Evolutionary conservation across 2,888 invertebrate species (phyloP).

Genomic region (Hirtodrosophila alboralis): DNA sequence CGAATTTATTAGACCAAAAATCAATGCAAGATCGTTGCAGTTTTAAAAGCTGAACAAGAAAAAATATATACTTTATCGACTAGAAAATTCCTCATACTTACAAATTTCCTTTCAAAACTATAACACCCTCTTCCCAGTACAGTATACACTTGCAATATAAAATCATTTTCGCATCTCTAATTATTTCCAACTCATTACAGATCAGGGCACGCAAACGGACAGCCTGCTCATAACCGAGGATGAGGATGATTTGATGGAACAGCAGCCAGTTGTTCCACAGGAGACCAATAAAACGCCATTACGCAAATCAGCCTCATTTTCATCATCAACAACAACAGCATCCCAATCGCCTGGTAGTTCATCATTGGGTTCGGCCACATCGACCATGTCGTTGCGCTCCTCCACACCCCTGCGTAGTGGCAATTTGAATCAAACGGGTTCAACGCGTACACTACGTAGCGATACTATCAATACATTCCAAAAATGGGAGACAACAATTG

Average conservation of each 20-base stretch:
- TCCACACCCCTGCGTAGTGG: slow-evolving; percentile 55
- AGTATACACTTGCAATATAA: too few relatives aligned
- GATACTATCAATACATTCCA: slow-evolving; percentile 83
- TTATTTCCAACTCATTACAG: slow-evolving; percentile 39
- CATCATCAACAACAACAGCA: slow-evolving; percentile 66
- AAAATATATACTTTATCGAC: too few relatives aligned
- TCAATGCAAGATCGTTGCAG: too few relatives aligned
- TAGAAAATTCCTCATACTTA: too few relatives aligned
- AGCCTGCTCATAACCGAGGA: slow-evolving; percentile 76
- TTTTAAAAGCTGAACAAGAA: too few relatives aligned
- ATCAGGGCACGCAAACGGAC: slow-evolving; percentile 81
- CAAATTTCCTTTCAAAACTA: too few relatives aligned
- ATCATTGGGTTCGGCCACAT: slow-evolving; percentile 74
- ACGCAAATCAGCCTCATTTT: slow-evolving; percentile 79
- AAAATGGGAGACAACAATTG: slow-evolving; percentile 84
- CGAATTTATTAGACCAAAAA: too few relatives aligned
- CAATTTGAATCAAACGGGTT: slow-evolving; percentile 13
- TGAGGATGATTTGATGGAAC: slow-evolving; percentile 22
- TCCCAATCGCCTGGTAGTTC: slow-evolving; percentile 67
- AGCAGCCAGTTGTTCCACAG: slow-evolving; percentile 9
- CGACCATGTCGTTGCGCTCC: slow-evolving; percentile 76
- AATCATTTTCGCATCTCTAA: slow-evolving; percentile 43
- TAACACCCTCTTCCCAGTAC: too few relatives aligned
- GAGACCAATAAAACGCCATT: slow-evolving; percentile 52
- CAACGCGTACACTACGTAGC: slow-evolving; percentile 76